Percentiles rank a stretch among this genome's conserved stretches.
These are phyloP conservation scores for Macrophya alboannulata DNA, from an alignment of 2,888 invertebrate genomes.

Conservation along the genomic window DNA sequence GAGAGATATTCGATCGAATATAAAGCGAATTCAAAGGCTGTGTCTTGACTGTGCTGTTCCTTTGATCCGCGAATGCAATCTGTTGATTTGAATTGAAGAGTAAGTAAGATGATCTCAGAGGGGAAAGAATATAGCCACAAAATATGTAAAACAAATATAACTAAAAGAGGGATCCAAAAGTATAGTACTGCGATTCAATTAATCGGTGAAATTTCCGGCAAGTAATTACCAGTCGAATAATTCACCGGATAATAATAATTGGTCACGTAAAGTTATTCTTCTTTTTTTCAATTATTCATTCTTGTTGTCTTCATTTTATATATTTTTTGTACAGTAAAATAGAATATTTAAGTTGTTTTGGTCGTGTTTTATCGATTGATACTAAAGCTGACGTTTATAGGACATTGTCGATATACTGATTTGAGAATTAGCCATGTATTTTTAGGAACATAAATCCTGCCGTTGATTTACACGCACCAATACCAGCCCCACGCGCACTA, in stretches of 20 bases:
- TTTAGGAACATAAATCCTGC: conserved; percentile 10
- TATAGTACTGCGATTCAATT: neutral
- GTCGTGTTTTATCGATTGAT: conserved; percentile 2
- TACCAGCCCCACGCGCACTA: neutral
- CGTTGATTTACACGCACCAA: conserved; percentile 31
- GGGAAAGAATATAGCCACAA: neutral
- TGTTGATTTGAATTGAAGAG: conserved; percentile 38
- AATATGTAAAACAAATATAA: neutral
- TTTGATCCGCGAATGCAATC: conserved; percentile 39
- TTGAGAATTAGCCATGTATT: neutral
- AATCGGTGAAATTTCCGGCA: neutral
- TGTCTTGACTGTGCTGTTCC: neutral
- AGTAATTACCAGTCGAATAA: neutral
- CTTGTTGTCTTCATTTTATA: neutral
- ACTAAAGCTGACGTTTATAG: neutral
- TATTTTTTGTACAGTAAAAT: neutral
- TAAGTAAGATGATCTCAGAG: conserved; percentile 27
- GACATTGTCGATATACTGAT: conserved; percentile 29
- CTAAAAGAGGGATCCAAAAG: neutral
- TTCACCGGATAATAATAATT: neutral
- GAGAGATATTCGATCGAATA: neutral
- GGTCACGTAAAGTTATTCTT: neutral
- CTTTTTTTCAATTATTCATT: neutral
- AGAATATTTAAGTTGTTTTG: neutral
- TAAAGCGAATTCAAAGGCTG: neutral